Evolutionary conservation across 2,797 vertebrate species (phyloP).

Genomic region (Babyrousa celebensis): DNA sequence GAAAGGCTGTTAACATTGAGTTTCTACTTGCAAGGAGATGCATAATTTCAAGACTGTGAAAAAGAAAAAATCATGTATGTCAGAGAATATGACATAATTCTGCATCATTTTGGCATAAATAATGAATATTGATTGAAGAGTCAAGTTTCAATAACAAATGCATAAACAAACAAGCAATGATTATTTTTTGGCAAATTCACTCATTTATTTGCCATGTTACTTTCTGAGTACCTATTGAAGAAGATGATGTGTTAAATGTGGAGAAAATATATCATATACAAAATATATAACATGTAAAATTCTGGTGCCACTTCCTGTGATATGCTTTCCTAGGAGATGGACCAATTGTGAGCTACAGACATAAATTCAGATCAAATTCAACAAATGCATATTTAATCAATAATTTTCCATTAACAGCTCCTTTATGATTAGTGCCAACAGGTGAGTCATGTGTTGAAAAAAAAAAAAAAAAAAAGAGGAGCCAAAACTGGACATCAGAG

Average conservation of each 20-base stretch:
- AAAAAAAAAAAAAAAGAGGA: neutral
- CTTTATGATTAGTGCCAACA: neutral
- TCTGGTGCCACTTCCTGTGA: neutral
- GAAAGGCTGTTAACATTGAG: neutral
- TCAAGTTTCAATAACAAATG: neutral
- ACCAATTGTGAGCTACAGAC: neutral
- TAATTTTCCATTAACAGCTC: neutral
- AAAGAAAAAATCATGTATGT: neutral
- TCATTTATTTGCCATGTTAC: neutral
- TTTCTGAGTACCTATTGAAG: neutral
- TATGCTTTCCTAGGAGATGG: neutral
- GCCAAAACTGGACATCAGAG: neutral
- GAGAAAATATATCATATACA: neutral
- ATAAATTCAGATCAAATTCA: neutral
- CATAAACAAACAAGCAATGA: neutral
- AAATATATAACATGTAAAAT: neutral
- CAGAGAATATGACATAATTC: neutral
- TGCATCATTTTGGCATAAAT: neutral
- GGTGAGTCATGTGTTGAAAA: neutral
- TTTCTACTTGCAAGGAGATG: neutral
- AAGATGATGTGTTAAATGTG: neutral
- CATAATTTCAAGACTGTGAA: neutral
- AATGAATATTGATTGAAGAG: neutral
- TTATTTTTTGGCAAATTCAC: neutral
- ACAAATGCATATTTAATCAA: neutral